Base-by-base conservation (phyloP, 2,797 vertebrate genomes). In the Enoplosus armatus region DNA sequence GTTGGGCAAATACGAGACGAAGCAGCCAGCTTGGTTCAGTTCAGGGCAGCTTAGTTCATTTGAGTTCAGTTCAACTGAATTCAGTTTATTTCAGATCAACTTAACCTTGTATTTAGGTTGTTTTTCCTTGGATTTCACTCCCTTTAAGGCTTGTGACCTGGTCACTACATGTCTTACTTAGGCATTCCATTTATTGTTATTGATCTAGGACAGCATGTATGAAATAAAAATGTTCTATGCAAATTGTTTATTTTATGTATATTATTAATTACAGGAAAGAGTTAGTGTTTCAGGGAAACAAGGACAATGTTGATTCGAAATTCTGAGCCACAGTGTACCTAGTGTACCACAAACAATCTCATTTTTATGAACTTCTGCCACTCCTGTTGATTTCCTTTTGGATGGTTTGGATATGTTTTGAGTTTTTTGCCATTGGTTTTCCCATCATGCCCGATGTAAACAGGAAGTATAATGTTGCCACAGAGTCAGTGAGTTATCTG, bases 21-120 rank as follows among this genome's bases (percentile, higher is more conserved):
- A 58, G 39, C 12, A 3, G 37, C 29, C n/a, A 6, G 10, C 37
- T 37, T 5, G 60, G 58, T 61, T 77, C 55, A 60, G 26, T 51
- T 75, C 72, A 71, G 62, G n/a, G 39, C 63, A 33, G 63, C 22
- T 79, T 59, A 39, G 55, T 41, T 77, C 15, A 50, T 48, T 39
- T 12, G 2, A 39, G 31, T 61, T 68, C 48, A 55, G 0, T 26
- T 75, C n/a, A 63, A 0, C 24, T 45, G 11, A 22, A 22, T 27
- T 51, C 0, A 26, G 31, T 67, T 68, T 43, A 41, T 64, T 55
- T 43, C 33, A 10, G 1, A 33, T 63, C 7, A 22, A 53, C 39
- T 67, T 48, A 67, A 62, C 62, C 50, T 56, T 55, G 31, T 55
- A 56, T 12, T 14, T 4, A 10, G 2, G 14, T 15, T 1, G 6